Evolutionary conservation across 2,797 vertebrate genomes (phyloP).

Genomic region (Garrulus glandarius): DNA sequence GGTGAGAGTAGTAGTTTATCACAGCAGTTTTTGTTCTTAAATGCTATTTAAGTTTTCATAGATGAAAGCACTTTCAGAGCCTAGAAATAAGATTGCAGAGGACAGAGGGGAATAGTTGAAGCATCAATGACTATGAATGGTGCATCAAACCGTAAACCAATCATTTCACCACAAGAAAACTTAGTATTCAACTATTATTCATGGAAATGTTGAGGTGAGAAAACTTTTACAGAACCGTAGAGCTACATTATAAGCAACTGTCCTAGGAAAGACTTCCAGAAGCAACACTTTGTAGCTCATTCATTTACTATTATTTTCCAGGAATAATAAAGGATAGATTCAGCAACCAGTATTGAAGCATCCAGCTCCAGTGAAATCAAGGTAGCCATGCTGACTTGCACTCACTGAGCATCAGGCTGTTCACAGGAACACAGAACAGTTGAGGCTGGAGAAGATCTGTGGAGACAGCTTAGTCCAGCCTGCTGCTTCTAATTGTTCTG

Average conservation of each 20-base stretch:
- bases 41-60: not conserved
- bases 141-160: not conserved
- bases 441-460: not conserved
- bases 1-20: not conserved
- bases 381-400: not conserved
- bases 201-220: not conserved
- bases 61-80: not conserved
- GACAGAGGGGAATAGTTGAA: not conserved
- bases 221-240: not conserved
- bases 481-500: not conserved
- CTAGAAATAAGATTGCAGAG: slow-evolving; percentile 2
- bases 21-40: not conserved
- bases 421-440: not conserved
- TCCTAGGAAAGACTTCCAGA: not conserved
- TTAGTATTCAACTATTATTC: not conserved
- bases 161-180: not conserved
- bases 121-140: not conserved
- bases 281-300: not conserved
- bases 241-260: not conserved
- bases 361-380: not conserved
- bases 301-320: not conserved
- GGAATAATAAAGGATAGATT: not conserved
- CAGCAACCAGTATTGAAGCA: not conserved
- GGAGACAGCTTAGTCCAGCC: not conserved
- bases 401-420: not conserved